These are phyloP conservation scores for Coremacera marginata DNA, from an alignment of 2,888 invertebrate genomes.

Conservation along the genomic window DNA sequence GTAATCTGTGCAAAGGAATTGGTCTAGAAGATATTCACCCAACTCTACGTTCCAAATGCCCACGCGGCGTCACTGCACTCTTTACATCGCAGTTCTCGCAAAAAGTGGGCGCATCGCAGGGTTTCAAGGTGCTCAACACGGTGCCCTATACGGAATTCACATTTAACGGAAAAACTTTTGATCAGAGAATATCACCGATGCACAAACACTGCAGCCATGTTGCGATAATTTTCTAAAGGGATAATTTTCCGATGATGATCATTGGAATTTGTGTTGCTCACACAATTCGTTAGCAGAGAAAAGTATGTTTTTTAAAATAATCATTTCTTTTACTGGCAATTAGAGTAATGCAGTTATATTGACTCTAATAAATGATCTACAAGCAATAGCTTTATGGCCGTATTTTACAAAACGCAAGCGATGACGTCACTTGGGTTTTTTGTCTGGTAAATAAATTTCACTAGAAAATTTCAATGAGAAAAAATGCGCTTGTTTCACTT, in stretches of 20 bases:
- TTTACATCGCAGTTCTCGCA: constrained; percentile 74
- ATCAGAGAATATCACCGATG: constrained; percentile 71
- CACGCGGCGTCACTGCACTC: constrained; percentile 72
- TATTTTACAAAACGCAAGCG: no score
- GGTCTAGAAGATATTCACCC: constrained; percentile 66
- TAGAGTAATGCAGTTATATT: no score
- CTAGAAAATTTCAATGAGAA: no score
- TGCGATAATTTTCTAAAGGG: constrained; percentile 39
- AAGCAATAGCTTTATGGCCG: no score
- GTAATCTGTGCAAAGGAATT: constrained; percentile 68
- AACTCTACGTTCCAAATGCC: constrained; percentile 54
- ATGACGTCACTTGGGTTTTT: no score
- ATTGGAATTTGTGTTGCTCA: no score
- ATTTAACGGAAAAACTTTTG: constrained; percentile 74
- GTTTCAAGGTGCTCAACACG: constrained; percentile 71
- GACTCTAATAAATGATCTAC: no score
- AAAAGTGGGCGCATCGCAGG: constrained; percentile 72
- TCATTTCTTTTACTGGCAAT: no score
- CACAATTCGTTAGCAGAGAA: no score
- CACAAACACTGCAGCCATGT: constrained; percentile 54
- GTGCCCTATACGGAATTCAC: constrained; percentile 72
- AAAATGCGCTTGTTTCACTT: no score
- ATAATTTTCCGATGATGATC: neutral
- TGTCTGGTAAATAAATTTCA: no score
- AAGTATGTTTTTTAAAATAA: no score